These are phyloP conservation scores for Drosophila austrosaltans DNA, from an alignment of 2,888 invertebrate species.

Conservation along the genomic window DNA sequence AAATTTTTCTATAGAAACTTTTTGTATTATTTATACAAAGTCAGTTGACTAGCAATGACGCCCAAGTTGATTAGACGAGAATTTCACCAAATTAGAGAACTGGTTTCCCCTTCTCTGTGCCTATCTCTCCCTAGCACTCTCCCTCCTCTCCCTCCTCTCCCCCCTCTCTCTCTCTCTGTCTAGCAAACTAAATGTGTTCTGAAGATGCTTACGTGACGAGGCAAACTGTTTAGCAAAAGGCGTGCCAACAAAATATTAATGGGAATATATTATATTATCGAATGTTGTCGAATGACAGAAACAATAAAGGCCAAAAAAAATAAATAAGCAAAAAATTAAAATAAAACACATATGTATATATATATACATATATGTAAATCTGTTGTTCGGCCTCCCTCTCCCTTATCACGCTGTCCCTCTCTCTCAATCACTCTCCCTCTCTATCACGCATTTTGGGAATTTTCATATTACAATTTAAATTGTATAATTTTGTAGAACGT, in stretches of 20 bases:
- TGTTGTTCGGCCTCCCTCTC: neutral
- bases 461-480: slow-evolving; percentile 64
- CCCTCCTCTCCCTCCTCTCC: neutral
- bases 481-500: slow-evolving; percentile 67
- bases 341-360: neutral
- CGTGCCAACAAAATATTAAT: slow-evolving; percentile 50
- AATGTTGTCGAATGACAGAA: slow-evolving; percentile 1
- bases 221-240: slow-evolving; percentile 56
- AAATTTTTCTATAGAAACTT: slow-evolving; percentile 61
- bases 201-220: slow-evolving; percentile 65
- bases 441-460: slow-evolving; percentile 13
- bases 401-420: slow-evolving; percentile 16
- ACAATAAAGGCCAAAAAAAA: slow-evolving; percentile 54
- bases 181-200: slow-evolving; percentile 24
- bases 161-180: neutral
- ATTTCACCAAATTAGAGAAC: slow-evolving; percentile 68
- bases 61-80: slow-evolving; percentile 46
- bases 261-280: slow-evolving; percentile 35
- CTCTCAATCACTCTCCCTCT: neutral
- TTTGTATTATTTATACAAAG: slow-evolving; percentile 14
- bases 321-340: neutral
- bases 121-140: neutral
- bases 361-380: neutral
- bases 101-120: slow-evolving; percentile 43
- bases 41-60: slow-evolving; percentile 38